phyloP scores from a whole-genome alignment of 1,140 invertebrate species.

The Formica exsecta region DNA sequence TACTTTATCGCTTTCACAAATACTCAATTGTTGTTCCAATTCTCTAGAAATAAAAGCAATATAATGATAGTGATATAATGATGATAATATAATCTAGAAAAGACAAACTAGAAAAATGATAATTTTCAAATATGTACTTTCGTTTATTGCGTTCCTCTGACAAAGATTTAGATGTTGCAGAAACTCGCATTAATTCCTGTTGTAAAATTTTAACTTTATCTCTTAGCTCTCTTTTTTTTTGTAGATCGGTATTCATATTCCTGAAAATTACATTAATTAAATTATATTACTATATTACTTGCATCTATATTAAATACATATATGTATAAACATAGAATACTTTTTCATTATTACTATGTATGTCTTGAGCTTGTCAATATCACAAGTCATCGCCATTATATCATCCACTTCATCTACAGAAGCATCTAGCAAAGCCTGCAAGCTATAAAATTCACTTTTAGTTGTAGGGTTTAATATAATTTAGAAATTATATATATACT shows the following conservation, averaged over 20 bases:
- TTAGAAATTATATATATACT: not conserved
- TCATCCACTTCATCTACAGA: constrained; percentile 86
- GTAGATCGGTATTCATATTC: constrained; percentile 80
- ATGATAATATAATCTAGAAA: not conserved
- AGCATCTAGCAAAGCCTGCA: constrained; percentile 86
- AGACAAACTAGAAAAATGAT: not conserved
- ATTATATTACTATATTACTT: not conserved
- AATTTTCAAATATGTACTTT: constrained; percentile 64
- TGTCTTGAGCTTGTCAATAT: constrained; percentile 72
- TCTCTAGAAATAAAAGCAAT: constrained; percentile 58
- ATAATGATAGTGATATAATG: not conserved
- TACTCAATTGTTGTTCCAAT: constrained; percentile 75
- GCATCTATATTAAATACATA: not conserved
- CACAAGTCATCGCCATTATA: constrained; percentile 81
- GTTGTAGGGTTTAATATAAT: not conserved
- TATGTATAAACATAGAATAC: constrained; percentile 65
- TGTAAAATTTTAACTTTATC: constrained; percentile 81
- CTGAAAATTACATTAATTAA: constrained; percentile 67
- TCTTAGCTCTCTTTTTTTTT: constrained; percentile 82
- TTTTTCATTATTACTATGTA: constrained; percentile 82
- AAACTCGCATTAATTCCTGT: constrained; percentile 78
- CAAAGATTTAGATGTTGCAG: constrained; percentile 70
- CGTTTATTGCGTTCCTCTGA: constrained; percentile 61
- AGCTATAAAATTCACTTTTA: constrained; percentile 81
- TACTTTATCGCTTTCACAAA: constrained; percentile 71